Evolutionary conservation across 1,140 invertebrate genomes (phyloP).

Genomic region (Scaptomyza hsui): DNA sequence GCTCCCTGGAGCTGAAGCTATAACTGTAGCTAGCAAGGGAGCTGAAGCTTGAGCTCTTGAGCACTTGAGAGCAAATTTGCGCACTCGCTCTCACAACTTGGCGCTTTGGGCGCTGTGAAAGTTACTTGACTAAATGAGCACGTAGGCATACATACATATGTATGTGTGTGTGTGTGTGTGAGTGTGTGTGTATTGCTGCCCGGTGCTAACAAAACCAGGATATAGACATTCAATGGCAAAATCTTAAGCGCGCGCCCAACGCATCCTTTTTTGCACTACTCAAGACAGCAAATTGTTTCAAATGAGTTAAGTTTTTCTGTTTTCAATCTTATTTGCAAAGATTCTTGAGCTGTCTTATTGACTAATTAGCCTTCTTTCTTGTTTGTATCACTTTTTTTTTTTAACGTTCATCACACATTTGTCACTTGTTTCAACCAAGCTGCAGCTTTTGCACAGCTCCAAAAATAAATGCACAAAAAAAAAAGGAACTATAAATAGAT

Average conservation of each 20-base stretch:
- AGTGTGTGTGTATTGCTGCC: constrained; percentile 34
- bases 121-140: not conserved
- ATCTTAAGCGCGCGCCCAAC: constrained; percentile 43
- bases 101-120: constrained; percentile 18
- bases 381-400: not conserved
- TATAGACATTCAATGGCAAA: constrained; percentile 26
- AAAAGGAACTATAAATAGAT: not conserved
- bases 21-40: not conserved
- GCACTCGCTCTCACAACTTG: constrained; percentile 22
- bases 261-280: constrained; percentile 10
- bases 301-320: not conserved
- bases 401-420: not conserved
- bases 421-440: not conserved
- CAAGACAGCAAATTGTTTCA: constrained; percentile 46
- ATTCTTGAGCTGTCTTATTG: not conserved
- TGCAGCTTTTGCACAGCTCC: not conserved
- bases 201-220: constrained; percentile 48
- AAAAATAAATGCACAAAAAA: constrained; percentile 8
- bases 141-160: not conserved
- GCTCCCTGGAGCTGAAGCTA: constrained; percentile 13
- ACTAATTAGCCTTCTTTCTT: not conserved
- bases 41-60: constrained; percentile 4
- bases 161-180: constrained; percentile 16
- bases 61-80: constrained; percentile 24
- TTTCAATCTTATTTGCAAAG: not conserved